Conservation (phyloP, 2,888 invertebrate genomes). For the Unio pictorum region DNA sequence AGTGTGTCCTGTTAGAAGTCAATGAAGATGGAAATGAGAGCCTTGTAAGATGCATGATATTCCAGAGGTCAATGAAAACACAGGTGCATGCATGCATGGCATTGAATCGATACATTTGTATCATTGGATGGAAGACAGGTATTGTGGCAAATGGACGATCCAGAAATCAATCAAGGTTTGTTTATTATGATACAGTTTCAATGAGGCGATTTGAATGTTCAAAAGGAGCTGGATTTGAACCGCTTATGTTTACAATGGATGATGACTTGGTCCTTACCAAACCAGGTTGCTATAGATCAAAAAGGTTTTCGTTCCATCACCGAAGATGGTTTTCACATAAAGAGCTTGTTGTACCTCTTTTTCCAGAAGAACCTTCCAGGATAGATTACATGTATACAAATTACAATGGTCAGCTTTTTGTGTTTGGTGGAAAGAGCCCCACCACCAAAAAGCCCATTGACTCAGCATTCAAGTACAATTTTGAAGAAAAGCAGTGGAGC, state of each 20-base stretch:
- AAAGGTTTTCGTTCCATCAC: conserved; percentile 31
- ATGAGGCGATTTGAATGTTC: conserved; percentile 31
- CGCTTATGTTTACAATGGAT: conserved; percentile 33
- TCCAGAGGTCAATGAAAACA: conserved; percentile 35
- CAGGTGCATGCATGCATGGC: conserved; percentile 33
- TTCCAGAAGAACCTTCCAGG: conserved; percentile 30
- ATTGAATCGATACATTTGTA: conserved; percentile 38
- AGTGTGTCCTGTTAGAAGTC: conserved; percentile 37
- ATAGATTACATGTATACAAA: conserved; percentile 37
- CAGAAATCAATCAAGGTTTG: conserved; percentile 27
- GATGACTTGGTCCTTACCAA: conserved; percentile 40
- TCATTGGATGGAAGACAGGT: conserved; percentile 43
- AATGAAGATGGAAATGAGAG: conserved; percentile 31
- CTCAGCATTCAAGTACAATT: conserved; percentile 34
- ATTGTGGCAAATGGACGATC: conserved; percentile 10
- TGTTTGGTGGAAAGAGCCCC: conserved; percentile 49
- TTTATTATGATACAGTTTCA: conserved; percentile 30
- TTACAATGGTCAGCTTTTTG: conserved; percentile 37
- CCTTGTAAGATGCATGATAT: conserved; percentile 33
- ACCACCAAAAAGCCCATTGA: conserved; percentile 27
- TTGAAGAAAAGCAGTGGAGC: conserved; percentile 33
- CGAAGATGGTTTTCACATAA: conserved; percentile 32
- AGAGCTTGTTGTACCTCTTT: conserved; percentile 31
- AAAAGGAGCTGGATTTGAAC: conserved; percentile 34
- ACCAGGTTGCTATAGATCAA: conserved; percentile 38